A percentile compares a stretch with the other conserved stretches of the same genome.
Evolutionary conservation across 2,888 invertebrate species (phyloP).

Genomic region (Stenoptilia bipunctidactyla): DNA sequence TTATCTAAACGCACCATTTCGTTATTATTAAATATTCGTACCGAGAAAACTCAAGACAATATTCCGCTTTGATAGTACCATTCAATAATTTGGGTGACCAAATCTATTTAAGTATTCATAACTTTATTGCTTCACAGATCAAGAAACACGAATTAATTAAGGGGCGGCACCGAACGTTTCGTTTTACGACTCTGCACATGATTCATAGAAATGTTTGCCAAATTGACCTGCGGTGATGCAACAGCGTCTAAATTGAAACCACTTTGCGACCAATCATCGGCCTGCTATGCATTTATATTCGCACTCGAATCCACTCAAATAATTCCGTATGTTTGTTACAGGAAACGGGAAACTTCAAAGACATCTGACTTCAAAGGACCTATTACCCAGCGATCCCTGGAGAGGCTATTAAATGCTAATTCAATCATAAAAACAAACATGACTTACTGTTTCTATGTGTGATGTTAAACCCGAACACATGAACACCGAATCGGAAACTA

Average conservation of each 20-base stretch:
- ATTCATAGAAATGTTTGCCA: too few relatives aligned
- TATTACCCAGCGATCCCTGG: conserved; percentile 13
- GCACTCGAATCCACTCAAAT: conserved; percentile 42
- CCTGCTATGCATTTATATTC: conserved; percentile 16
- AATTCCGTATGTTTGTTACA: conserved; percentile 44
- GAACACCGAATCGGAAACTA: conserved; percentile 33
- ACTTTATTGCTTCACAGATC: too few relatives aligned
- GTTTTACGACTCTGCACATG: too few relatives aligned
- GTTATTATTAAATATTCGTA: too few relatives aligned
- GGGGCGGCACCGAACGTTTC: too few relatives aligned
- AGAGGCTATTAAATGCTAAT: conserved; percentile 49
- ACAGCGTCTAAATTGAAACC: too few relatives aligned
- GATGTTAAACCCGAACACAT: conserved; percentile 33
- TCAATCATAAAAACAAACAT: conserved; percentile 66
- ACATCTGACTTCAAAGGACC: conserved; percentile 40
- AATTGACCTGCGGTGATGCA: too few relatives aligned
- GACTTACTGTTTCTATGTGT: conserved; percentile 37
- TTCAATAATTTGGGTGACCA: too few relatives aligned
- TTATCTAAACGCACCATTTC: too few relatives aligned
- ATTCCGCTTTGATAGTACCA: too few relatives aligned
- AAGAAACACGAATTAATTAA: too few relatives aligned
- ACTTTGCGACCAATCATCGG: conserved; percentile 16
- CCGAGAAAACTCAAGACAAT: too few relatives aligned
- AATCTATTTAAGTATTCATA: conserved; percentile 1
- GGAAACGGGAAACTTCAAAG: conserved; percentile 52